Percentiles rank a stretch among this genome's conserved stretches.
Evolutionary conservation across 2,797 vertebrate genomes (phyloP).

Genomic region (Acanthornis magna): DNA sequence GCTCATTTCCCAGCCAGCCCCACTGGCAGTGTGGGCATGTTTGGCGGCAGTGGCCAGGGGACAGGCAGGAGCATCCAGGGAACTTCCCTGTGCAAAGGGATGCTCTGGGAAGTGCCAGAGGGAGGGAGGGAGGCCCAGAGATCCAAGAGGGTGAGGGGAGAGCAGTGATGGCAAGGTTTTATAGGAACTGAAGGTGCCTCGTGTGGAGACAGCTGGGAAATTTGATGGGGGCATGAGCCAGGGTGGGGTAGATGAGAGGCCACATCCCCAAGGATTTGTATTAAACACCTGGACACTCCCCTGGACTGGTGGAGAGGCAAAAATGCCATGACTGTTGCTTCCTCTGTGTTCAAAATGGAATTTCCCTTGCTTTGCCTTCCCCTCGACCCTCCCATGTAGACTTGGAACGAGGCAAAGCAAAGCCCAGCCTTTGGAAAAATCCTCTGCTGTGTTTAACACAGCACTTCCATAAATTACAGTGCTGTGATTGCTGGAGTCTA

Average conservation of each 20-base stretch:
- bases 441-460: not conserved
- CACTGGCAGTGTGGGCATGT: accelerated
- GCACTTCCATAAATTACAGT: not conserved
- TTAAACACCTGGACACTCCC: not conserved
- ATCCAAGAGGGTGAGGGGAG: accelerated
- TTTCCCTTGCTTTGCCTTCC: not conserved
- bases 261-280: not conserved
- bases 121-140: not conserved
- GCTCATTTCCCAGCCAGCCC: not conserved
- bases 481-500: not conserved
- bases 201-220: not conserved
- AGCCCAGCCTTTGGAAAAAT: not conserved
- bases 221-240: not conserved
- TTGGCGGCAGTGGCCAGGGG: accelerated
- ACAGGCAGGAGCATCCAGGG: not conserved
- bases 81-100: not conserved
- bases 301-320: not conserved
- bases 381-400: not conserved
- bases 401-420: not conserved
- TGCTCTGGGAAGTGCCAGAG: not conserved
- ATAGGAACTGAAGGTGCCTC: not conserved
- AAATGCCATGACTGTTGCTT: not conserved
- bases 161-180: not conserved
- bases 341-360: not conserved
- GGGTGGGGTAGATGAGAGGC: not conserved